Conservation (phyloP, 2,888 invertebrate species). For the Strigamia maritima region DNA sequence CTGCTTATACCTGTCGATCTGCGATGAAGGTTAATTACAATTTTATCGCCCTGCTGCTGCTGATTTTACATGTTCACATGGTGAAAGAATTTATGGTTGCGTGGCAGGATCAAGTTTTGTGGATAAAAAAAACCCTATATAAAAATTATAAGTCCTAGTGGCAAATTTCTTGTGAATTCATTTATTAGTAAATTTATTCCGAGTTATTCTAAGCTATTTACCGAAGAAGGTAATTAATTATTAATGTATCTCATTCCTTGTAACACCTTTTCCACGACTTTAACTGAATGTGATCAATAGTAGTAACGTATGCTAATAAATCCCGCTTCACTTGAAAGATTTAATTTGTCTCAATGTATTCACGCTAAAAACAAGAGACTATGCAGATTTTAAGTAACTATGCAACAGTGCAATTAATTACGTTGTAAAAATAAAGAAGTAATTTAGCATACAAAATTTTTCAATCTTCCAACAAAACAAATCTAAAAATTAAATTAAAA, state of each 20-base stretch:
- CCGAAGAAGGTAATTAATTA: background rate
- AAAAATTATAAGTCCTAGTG: background rate
- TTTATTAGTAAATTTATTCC: too few relatives aligned
- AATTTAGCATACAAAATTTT: background rate
- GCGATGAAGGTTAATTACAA: background rate
- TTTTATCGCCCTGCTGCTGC: slow-evolving; percentile 15
- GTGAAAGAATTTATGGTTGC: background rate
- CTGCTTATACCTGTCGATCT: slow-evolving; percentile 15
- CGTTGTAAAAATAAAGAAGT: background rate
- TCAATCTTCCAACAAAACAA: too few relatives aligned
- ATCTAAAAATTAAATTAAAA: background rate
- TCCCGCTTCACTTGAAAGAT: background rate
- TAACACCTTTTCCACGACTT: background rate
- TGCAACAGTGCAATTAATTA: background rate
- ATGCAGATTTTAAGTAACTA: background rate
- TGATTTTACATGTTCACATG: background rate
- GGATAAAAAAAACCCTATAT: background rate
- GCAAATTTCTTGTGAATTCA: too few relatives aligned
- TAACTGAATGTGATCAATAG: background rate
- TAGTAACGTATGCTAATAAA: slow-evolving; percentile 9
- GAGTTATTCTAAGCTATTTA: background rate
- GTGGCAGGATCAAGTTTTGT: background rate
- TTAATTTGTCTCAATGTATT: background rate
- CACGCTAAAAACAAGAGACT: background rate
- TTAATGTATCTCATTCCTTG: background rate